Conservation (phyloP, 2,113 vertebrate species). For the Meleagris gallopavo region DNA sequence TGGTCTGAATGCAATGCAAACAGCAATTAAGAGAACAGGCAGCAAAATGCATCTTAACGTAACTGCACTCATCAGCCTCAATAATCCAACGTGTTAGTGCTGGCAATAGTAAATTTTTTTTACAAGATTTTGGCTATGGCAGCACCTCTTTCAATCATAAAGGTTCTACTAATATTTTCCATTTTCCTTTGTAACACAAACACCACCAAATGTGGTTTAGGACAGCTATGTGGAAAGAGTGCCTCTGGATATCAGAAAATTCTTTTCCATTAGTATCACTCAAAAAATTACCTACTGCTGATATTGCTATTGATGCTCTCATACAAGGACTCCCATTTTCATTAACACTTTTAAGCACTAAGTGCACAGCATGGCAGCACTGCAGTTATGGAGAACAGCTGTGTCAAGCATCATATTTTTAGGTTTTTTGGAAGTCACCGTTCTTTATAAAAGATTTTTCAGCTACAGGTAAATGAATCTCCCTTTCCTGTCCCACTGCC, state of each 20-base stretch:
- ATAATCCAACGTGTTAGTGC: background rate
- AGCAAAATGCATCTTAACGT: background rate
- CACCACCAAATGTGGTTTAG: background rate
- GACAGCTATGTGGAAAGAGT: background rate
- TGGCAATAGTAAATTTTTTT: background rate
- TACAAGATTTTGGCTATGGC: background rate
- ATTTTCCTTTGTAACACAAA: constrained; percentile 6
- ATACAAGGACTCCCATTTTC: background rate
- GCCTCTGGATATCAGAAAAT: background rate
- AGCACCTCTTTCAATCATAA: constrained; percentile 19
- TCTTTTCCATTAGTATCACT: background rate
- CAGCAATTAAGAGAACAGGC: background rate
- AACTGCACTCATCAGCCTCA: constrained; percentile 9
- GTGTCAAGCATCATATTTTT: background rate
- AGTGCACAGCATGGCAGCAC: background rate
- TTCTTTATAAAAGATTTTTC: background rate
- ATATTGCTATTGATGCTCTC: background rate
- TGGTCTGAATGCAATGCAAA: constrained; percentile 16
- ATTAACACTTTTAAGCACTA: background rate
- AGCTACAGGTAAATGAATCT: background rate
- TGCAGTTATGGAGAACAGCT: background rate
- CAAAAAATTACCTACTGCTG: background rate
- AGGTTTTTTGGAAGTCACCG: background rate
- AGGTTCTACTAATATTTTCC: constrained; percentile 39
- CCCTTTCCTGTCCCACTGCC: background rate